phyloP scores from a whole-genome alignment of 2,888 invertebrate species.

The Bellardia bayeri region DNA sequence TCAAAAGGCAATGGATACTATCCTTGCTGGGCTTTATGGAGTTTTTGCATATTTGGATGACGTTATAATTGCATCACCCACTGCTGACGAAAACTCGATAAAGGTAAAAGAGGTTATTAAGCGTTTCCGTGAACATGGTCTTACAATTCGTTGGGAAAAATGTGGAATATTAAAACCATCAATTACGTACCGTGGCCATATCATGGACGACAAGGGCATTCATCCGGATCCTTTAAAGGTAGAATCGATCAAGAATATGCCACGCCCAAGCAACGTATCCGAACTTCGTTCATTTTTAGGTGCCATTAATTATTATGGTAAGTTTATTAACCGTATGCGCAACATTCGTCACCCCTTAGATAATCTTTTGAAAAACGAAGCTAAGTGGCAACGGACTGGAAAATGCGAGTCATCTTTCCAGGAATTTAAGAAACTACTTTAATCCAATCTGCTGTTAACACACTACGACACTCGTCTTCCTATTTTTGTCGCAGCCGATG shows the following conservation, averaged over 20 bases:
- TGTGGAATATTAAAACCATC: constrained; percentile 48
- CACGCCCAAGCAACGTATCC: constrained; percentile 44
- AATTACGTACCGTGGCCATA: constrained; percentile 39
- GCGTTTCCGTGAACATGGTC: constrained; percentile 31
- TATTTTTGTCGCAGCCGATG: constrained; percentile 38
- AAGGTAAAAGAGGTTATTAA: constrained; percentile 23
- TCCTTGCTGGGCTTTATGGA: too few relatives aligned
- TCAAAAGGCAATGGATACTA: too few relatives aligned
- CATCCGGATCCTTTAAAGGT: constrained; percentile 42
- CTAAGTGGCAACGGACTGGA: constrained; percentile 17
- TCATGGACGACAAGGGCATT: constrained; percentile 35
- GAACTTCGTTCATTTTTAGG: constrained; percentile 35
- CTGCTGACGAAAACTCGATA: background rate
- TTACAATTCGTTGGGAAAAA: constrained; percentile 36
- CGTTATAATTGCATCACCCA: background rate
- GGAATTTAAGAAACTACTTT: constrained; percentile 31
- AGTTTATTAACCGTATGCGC: constrained; percentile 36
- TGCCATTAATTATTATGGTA: constrained; percentile 43
- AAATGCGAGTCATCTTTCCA: constrained; percentile 23
- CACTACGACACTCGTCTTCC: constrained; percentile 37
- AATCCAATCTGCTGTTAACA: constrained; percentile 21
- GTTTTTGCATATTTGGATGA: constrained; percentile 20
- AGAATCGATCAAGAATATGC: constrained; percentile 44
- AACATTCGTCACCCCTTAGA: constrained; percentile 36
- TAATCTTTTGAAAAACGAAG: constrained; percentile 37